phyloP scores from a whole-genome alignment of 1,140 invertebrate species.

The Eubasilissa regina region DNA sequence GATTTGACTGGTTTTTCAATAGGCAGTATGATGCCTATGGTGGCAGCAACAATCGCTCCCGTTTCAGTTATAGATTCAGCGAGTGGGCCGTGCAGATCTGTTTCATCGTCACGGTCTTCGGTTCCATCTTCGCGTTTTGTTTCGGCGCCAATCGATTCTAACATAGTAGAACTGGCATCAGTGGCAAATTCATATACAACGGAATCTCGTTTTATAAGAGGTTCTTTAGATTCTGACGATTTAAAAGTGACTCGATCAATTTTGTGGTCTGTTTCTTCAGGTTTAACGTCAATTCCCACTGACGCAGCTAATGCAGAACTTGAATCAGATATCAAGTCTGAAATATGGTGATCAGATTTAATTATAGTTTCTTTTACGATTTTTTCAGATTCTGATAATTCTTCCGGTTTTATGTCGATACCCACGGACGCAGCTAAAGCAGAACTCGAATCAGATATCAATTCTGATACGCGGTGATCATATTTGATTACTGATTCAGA shows the following conservation, averaged over 20 bases:
- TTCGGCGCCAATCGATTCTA: conserved; percentile 51
- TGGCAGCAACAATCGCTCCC: conserved; percentile 27
- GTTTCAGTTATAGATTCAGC: conserved; percentile 34
- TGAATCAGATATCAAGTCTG: conserved; percentile 50
- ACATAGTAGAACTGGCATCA: conserved; percentile 47
- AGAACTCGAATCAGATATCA: conserved; percentile 11
- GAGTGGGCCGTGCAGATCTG: conserved; percentile 11
- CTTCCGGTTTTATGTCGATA: conserved; percentile 17
- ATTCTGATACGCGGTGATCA: conserved; percentile 8
- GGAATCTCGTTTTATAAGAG: conserved; percentile 25
- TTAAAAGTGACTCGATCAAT: conserved; percentile 1
- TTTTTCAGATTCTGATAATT: neutral
- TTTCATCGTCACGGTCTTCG: conserved; percentile 7
- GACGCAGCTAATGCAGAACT: conserved; percentile 51
- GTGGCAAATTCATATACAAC: conserved; percentile 36
- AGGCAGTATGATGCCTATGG: conserved; percentile 32
- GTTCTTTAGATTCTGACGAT: conserved; percentile 27
- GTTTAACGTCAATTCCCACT: conserved; percentile 48
- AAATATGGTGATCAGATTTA: conserved; percentile 7
- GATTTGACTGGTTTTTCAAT: conserved; percentile 28
- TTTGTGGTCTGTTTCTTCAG: conserved; percentile 28
- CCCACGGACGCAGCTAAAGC: conserved; percentile 48
- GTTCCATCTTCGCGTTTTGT: conserved; percentile 33
- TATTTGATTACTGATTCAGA: neutral
- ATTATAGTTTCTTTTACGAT: neutral